phyloP scores from a whole-genome alignment of 2,888 invertebrate genomes.

The Lycocerus yunnanus region DNA sequence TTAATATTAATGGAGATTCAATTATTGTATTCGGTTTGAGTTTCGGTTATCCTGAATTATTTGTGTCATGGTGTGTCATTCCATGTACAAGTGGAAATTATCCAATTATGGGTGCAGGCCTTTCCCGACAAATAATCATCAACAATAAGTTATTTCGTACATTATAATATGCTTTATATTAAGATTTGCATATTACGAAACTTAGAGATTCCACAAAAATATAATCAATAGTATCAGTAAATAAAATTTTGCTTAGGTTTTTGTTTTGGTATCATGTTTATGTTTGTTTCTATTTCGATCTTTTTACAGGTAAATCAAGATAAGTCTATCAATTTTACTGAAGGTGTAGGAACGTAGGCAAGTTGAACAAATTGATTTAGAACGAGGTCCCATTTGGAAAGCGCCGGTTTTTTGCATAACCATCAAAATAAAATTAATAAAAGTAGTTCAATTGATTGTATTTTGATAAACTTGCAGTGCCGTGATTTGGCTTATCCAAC shows the following conservation, averaged over 20 bases:
- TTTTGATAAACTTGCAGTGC: constrained; percentile 7
- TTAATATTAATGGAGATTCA: too few species aligned
- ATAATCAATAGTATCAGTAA: not conserved
- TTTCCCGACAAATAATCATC: too few species aligned
- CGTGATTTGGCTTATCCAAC: constrained; percentile 34
- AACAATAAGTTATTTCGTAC: too few species aligned
- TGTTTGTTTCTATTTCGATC: constrained; percentile 12
- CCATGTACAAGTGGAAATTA: too few species aligned
- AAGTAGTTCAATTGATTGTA: not conserved
- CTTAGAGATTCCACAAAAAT: too few species aligned
- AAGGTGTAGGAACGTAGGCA: constrained; percentile 23
- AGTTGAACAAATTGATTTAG: constrained; percentile 14
- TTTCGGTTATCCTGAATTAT: too few species aligned
- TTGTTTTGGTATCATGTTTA: not conserved
- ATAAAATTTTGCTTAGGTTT: not conserved
- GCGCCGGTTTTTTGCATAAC: constrained; percentile 10
- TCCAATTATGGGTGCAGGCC: too few species aligned
- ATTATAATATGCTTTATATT: too few species aligned
- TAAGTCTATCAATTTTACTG: constrained; percentile 20
- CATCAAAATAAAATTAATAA: constrained; percentile 11
- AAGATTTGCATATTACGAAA: too few species aligned
- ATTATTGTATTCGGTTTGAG: too few species aligned
- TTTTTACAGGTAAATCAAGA: constrained; percentile 28
- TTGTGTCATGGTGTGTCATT: too few species aligned
- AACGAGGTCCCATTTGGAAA: constrained; percentile 24